Conservation (phyloP, 2,113 vertebrate genomes). For the Hemicordylus capensis region DNA sequence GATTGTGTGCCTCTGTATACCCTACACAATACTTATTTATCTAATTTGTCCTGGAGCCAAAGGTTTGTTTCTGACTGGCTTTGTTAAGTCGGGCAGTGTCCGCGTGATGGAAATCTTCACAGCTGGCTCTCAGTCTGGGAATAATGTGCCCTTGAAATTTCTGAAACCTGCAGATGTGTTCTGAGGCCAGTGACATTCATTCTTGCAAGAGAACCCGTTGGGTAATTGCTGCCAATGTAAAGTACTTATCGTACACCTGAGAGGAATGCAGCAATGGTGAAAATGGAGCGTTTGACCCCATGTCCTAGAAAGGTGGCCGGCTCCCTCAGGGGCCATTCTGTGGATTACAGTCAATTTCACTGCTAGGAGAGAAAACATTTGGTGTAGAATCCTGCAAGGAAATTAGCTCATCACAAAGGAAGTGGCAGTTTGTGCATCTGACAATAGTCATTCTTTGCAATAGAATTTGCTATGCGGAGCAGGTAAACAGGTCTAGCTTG, state of each 20-base stretch:
- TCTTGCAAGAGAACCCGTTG: constrained; percentile 37
- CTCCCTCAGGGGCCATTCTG: not conserved
- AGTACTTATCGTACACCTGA: not conserved
- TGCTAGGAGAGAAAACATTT: not conserved
- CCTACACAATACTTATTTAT: not conserved
- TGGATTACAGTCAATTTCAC: accelerated
- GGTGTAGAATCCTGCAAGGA: not conserved
- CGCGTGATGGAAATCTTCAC: not conserved
- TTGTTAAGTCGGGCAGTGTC: not conserved
- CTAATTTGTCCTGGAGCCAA: not conserved
- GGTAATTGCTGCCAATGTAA: constrained; percentile 43
- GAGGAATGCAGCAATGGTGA: not conserved
- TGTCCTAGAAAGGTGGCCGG: not conserved
- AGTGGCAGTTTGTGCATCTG: not conserved
- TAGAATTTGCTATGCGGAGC: not conserved
- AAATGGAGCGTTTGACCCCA: not conserved
- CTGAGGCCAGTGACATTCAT: not conserved
- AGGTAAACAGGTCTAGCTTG: not conserved
- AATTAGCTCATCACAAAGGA: not conserved
- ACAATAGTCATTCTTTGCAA: not conserved
- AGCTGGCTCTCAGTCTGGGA: not conserved
- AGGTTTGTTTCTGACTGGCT: not conserved
- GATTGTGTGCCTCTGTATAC: not conserved
- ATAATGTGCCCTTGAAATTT: not conserved
- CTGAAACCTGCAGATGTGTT: not conserved